Base-by-base conservation (phyloP, 2,797 vertebrate species). In the Setipinna tenuifilis region DNA sequence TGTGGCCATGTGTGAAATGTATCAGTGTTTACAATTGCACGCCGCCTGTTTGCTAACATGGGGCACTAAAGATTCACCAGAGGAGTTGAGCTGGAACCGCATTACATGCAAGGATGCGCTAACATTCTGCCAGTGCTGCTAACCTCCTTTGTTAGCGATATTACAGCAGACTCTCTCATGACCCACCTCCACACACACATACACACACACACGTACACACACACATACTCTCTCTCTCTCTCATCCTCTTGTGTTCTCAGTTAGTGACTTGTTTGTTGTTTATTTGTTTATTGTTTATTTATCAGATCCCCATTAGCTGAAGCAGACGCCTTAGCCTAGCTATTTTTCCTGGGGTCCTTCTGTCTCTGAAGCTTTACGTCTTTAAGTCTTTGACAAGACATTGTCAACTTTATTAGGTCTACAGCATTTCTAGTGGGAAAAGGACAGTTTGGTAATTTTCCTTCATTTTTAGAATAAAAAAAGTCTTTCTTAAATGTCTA, bases 1-100 rank as follows among this genome's bases (percentile, higher is more conserved):
- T 88, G 87, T 88, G 88, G 57, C 82, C 81, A 86, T 86, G 90
- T 90, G 90, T 88, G 88, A 91, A 91, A 87, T 84, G 89, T 84
- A 86, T 75, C 83, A 86, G 59, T 91, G 90, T 91, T 91, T 90
- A 88, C 88, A 91, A 90, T 91, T 88, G 89, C 90, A 90, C 88
- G 83, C 86, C 86, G 59, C 58, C 68, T 91, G 90, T 91, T 90
- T 90, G 89, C 89, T 88, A 90, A 90, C 90, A 91, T 41, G 62
- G n/a, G 50, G 35, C 86, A 88, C 81, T 78, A 78, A 78, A 78
- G 68, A 71, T 31, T 83, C 85, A 50, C 85, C 84, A 82, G 88
- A 71, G 71, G 71, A 78, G 35, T 2, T 78, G 35, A 19, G 35
- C 1, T 44, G 71, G 71, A 78, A 78, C 71, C 6, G 9, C 35